These are phyloP conservation scores for Melanophora roralis DNA, from an alignment of 2,888 invertebrate species.

Conservation along the genomic window DNA sequence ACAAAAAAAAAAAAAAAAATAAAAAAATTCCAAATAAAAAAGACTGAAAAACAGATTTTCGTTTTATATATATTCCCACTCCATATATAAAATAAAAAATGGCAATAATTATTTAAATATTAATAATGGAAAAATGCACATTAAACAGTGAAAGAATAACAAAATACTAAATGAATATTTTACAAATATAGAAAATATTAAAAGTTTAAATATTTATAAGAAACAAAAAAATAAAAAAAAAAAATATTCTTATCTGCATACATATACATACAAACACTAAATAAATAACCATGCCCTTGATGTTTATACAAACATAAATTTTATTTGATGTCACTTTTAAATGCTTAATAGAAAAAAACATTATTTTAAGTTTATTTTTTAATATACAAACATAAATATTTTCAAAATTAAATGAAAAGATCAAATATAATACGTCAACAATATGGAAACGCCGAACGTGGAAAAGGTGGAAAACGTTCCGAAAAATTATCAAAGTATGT, in stretches of 20 bases:
- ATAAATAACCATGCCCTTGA: neutral
- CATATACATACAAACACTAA: neutral
- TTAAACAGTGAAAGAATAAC: slow-evolving; percentile 7
- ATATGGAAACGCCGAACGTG: slow-evolving; percentile 69
- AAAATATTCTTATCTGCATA: neutral
- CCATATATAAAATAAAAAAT: too few relatives aligned
- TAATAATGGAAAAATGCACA: neutral
- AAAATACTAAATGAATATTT: neutral
- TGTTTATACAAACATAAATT: too few relatives aligned
- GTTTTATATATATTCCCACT: neutral
- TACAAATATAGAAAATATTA: too few relatives aligned
- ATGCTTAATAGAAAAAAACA: neutral
- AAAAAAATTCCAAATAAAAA: neutral
- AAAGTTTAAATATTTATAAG: neutral
- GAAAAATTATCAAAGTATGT: slow-evolving; percentile 64
- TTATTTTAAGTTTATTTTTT: too few relatives aligned
- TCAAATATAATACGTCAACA: slow-evolving; percentile 67
- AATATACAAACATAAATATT: neutral
- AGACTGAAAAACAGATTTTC: neutral
- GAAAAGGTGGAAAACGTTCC: slow-evolving; percentile 68
- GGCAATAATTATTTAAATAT: slow-evolving; percentile 8
- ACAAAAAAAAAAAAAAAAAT: neutral
- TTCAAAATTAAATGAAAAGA: slow-evolving; percentile 69
- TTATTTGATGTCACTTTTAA: neutral
- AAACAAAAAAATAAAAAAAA: neutral